phyloP scores from a whole-genome alignment of 2,888 invertebrate genomes.

The Oithona nana region DNA sequence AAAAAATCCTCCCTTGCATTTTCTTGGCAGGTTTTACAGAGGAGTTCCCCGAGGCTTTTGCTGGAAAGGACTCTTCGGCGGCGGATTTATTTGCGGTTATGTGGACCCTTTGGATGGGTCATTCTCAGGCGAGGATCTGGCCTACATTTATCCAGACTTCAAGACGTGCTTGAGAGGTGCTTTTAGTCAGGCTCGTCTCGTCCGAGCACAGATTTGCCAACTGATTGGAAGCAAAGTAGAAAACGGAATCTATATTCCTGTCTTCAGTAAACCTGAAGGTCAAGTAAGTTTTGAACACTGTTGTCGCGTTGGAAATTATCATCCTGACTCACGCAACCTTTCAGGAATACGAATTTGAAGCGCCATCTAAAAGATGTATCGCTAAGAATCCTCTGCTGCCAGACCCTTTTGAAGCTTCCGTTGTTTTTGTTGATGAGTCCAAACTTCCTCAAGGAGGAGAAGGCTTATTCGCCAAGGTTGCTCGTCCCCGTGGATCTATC shows the following conservation, averaged over 20 bases:
- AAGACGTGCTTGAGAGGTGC: slow-evolving; percentile 2
- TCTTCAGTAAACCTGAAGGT: not conserved
- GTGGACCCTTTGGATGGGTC: not conserved
- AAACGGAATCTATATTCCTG: not conserved
- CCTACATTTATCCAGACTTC: slow-evolving; percentile 13
- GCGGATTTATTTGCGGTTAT: slow-evolving; percentile 5
- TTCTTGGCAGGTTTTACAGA: slow-evolving; percentile 5
- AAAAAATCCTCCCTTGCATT: not conserved
- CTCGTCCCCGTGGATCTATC: not conserved
- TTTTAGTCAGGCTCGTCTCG: not conserved
- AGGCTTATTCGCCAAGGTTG: slow-evolving; percentile 16
- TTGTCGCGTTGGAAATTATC: no score
- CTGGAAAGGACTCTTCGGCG: slow-evolving; percentile 11
- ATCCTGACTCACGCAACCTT: no score
- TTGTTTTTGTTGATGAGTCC: slow-evolving; percentile 5
- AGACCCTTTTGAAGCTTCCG: slow-evolving; percentile 9
- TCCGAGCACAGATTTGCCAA: slow-evolving; percentile 3
- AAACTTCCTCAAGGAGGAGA: slow-evolving; percentile 17
- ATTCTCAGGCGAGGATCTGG: slow-evolving; percentile 2
- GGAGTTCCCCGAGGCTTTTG: slow-evolving; percentile 14
- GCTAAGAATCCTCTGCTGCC: not conserved
- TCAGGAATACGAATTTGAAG: not conserved
- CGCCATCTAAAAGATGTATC: not conserved
- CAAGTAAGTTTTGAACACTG: no score
- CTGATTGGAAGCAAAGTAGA: not conserved